Conservation (phyloP, 2,797 vertebrate genomes). For the Sebastes vulpes region DNA sequence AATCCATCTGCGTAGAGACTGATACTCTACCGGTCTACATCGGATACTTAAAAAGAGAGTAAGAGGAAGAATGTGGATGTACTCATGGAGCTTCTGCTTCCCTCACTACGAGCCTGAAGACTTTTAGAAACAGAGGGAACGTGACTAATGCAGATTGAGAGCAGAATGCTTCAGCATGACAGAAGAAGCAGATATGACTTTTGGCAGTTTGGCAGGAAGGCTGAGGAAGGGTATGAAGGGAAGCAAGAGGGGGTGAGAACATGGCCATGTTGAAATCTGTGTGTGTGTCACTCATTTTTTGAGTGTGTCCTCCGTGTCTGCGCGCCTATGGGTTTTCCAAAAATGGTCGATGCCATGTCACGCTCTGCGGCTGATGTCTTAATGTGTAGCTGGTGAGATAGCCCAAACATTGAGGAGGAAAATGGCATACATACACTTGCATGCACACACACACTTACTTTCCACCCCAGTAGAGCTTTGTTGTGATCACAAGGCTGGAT, state of each 20-base stretch:
- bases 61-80: neutral
- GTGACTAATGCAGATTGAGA: conserved; percentile 50
- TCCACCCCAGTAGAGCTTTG: conserved; percentile 99
- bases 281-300: conserved; percentile 4
- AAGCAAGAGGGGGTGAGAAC: conserved; percentile 17
- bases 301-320: conserved; percentile 10
- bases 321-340: conserved; percentile 10
- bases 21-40: conserved; percentile 31
- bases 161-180: conserved; percentile 36
- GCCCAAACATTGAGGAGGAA: conserved; percentile 16
- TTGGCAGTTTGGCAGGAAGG: conserved; percentile 25
- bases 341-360: conserved; percentile 40
- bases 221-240: conserved; percentile 14
- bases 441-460: conserved; percentile 89
- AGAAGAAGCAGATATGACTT: conserved; percentile 39
- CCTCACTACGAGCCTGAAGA: conserved; percentile 10
- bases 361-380: conserved; percentile 6
- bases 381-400: conserved; percentile 6
- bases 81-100: neutral
- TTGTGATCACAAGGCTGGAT: conserved; percentile 98
- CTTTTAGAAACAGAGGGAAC: conserved; percentile 24
- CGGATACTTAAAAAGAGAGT: neutral
- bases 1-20: conserved; percentile 19
- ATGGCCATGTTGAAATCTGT: neutral
- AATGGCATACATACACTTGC: neutral